Conservation (phyloP, 2,113 vertebrate species). For the Ariopsis seemanni region DNA sequence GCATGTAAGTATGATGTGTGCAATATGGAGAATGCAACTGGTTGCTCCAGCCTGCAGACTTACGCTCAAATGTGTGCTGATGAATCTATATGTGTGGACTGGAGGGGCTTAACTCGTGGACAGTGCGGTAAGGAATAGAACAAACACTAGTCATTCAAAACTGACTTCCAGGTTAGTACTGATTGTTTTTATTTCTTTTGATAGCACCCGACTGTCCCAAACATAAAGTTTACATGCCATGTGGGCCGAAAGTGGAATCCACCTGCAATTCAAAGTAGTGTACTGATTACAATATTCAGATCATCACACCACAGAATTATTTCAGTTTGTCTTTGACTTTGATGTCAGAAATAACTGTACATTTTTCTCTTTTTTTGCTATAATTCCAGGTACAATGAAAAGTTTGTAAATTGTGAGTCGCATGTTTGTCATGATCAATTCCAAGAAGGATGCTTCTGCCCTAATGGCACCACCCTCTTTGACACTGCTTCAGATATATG, state of each 20-base stretch:
- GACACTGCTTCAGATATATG: constrained; percentile 23
- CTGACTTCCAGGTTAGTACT: background rate
- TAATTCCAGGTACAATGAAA: constrained; percentile 48
- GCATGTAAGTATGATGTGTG: constrained; percentile 83
- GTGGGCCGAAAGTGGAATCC: constrained; percentile 67
- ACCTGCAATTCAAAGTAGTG: constrained; percentile 80
- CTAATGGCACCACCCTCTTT: constrained; percentile 37
- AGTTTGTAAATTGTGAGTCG: background rate
- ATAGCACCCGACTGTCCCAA: constrained; percentile 76
- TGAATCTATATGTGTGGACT: constrained; percentile 77
- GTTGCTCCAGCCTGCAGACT: constrained; percentile 78
- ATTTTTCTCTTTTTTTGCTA: background rate
- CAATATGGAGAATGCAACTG: constrained; percentile 22
- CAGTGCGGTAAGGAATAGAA: constrained; percentile 76
- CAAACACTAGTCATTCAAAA: background rate
- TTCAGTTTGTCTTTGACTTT: background rate
- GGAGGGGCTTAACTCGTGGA: constrained; percentile 74
- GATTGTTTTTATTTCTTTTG: constrained; percentile 21
- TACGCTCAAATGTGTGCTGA: constrained; percentile 77
- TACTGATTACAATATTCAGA: constrained; percentile 1
- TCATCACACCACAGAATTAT: background rate
- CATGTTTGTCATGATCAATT: background rate
- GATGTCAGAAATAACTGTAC: background rate
- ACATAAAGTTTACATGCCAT: constrained; percentile 76
- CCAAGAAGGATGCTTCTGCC: constrained; percentile 49